These are phyloP conservation scores for Zhuqinia jingwanae DNA, from an alignment of 2,888 invertebrate genomes.

Conservation along the genomic window DNA sequence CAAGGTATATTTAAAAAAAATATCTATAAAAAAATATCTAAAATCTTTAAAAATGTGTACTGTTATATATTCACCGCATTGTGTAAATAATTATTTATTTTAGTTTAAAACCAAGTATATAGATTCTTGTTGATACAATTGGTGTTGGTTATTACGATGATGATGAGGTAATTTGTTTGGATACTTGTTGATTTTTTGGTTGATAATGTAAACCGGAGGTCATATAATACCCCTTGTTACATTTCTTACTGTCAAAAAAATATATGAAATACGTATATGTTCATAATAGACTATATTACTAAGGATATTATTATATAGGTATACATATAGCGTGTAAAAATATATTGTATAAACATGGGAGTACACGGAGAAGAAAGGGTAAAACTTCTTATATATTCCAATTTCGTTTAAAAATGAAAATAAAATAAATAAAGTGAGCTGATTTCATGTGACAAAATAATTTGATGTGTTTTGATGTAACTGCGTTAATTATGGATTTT, in stretches of 20 bases:
- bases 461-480: too few species aligned
- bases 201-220: slow-evolving; percentile 57
- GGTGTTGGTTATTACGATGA: background rate
- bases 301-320: background rate
- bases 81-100: too few species aligned
- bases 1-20: slow-evolving; percentile 12
- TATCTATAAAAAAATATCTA: background rate
- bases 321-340: background rate
- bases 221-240: slow-evolving; percentile 59
- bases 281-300: too few species aligned
- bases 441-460: slow-evolving; percentile 62
- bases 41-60: too few species aligned
- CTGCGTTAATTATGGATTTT: too few species aligned
- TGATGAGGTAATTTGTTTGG: background rate
- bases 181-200: background rate
- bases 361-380: slow-evolving; percentile 60
- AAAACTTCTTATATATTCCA: slow-evolving; percentile 69
- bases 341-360: background rate
- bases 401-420: slow-evolving; percentile 48
- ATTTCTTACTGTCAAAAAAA: slow-evolving; percentile 67
- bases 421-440: slow-evolving; percentile 62
- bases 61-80: too few species aligned
- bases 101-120: background rate
- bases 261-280: slow-evolving; percentile 12
- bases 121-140: background rate